Percentiles rank a stretch among this genome's conserved stretches.
phyloP scores from a whole-genome alignment of 1,140 invertebrate genomes.

The Drosophila subobscura region DNA sequence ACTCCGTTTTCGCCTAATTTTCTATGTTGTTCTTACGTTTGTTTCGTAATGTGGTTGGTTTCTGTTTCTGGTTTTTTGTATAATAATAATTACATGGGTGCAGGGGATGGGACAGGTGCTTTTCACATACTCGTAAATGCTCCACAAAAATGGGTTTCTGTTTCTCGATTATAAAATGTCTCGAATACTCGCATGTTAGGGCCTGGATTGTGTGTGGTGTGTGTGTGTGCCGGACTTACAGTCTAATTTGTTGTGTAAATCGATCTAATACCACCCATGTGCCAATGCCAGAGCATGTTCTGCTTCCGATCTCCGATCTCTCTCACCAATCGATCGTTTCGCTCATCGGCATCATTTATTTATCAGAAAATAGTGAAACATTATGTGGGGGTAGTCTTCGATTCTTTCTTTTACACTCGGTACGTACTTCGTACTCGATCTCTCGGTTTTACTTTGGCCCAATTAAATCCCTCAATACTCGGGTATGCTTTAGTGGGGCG shows the following conservation, averaged over 20 bases:
- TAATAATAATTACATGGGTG: slow-evolving; percentile 80
- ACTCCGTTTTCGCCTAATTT: slow-evolving; percentile 79
- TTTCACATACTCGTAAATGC: slow-evolving; percentile 44
- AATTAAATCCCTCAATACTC: slow-evolving; percentile 30
- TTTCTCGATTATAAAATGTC: slow-evolving; percentile 72
- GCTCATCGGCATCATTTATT: slow-evolving; percentile 72
- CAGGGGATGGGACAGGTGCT: slow-evolving; percentile 57
- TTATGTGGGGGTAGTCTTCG: slow-evolving; percentile 35
- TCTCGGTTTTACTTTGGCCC: slow-evolving; percentile 32
- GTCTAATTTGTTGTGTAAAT: slow-evolving; percentile 69
- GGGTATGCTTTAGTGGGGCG: slow-evolving; percentile 1
- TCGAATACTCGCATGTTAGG: slow-evolving; percentile 51
- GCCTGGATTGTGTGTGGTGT: slow-evolving; percentile 49
- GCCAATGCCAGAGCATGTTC: slow-evolving; percentile 39
- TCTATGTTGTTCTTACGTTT: slow-evolving; percentile 56
- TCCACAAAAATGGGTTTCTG: slow-evolving; percentile 74
- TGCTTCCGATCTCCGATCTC: slow-evolving; percentile 9
- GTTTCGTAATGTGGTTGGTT: slow-evolving; percentile 37
- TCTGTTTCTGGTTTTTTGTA: slow-evolving; percentile 60
- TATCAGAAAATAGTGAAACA: slow-evolving; percentile 78
- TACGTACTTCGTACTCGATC: slow-evolving; percentile 11
- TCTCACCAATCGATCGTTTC: background rate
- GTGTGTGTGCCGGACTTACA: slow-evolving; percentile 52
- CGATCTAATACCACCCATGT: slow-evolving; percentile 30
- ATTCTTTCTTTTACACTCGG: slow-evolving; percentile 31